These are phyloP conservation scores for Syrrhaptes paradoxus DNA, from an alignment of 2,113 vertebrate genomes.

Conservation along the genomic window DNA sequence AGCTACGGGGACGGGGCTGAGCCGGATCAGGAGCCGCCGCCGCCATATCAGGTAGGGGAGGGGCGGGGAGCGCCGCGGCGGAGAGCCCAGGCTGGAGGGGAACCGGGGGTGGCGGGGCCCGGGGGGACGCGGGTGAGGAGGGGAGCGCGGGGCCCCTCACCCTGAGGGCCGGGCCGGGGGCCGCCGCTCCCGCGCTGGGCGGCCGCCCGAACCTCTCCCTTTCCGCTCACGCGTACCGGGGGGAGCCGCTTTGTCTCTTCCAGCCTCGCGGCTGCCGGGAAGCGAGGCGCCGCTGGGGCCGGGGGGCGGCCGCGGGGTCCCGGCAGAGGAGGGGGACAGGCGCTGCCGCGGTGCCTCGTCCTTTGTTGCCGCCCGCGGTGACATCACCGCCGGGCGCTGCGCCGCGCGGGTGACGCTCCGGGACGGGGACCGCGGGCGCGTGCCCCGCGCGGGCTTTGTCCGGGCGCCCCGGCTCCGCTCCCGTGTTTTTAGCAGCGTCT, in stretches of 20 bases:
- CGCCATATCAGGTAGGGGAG: conserved; percentile 90
- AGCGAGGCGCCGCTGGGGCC: too few species aligned
- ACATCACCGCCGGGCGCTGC: conserved; percentile 76
- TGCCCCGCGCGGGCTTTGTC: not conserved
- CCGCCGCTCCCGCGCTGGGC: not conserved
- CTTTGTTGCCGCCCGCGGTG: conserved; percentile 76
- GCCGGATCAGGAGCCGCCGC: conserved; percentile 93
- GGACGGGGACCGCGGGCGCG: conserved; percentile 25
- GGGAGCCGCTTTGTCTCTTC: not conserved
- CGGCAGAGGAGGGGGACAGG: not conserved
- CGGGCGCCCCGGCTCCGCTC: not conserved
- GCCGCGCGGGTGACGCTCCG: conserved; percentile 51
- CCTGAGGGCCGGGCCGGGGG: not conserved
- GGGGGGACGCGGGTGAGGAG: too few species aligned
- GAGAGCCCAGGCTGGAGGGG: too few species aligned
- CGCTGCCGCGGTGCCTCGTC: conserved; percentile 32
- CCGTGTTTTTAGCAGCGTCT: not conserved
- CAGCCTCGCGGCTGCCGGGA: not conserved
- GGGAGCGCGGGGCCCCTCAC: not conserved
- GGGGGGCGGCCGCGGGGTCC: too few species aligned
- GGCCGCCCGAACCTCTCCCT: not conserved
- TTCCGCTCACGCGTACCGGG: not conserved
- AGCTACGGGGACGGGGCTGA: conserved; percentile 92
- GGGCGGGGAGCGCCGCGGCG: not conserved
- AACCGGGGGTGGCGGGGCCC: too few species aligned